Evolutionary conservation across 2,888 invertebrate species (phyloP).

Genomic region (Habroteleia sp.): DNA sequence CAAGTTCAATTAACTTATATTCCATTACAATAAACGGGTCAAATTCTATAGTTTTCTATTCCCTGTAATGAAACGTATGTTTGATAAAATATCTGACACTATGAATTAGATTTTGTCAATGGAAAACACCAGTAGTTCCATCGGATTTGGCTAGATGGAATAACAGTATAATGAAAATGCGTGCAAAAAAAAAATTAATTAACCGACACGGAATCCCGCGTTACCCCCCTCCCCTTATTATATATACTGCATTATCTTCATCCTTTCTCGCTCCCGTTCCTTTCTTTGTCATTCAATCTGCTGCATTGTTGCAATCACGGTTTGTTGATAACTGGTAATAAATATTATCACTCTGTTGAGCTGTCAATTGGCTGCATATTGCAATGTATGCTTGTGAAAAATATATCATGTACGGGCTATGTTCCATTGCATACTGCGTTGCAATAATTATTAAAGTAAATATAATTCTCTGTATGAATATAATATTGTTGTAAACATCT

Average conservation of each 20-base stretch:
- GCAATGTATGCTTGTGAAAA: constrained; percentile 78
- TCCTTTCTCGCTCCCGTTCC: constrained; percentile 26
- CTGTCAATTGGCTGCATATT: constrained; percentile 79
- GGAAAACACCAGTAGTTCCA: constrained; percentile 44
- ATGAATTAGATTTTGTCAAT: too few species aligned
- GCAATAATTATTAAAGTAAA: constrained; percentile 80
- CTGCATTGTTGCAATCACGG: constrained; percentile 80
- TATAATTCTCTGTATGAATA: constrained; percentile 82
- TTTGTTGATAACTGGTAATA: constrained; percentile 79
- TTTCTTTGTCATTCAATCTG: constrained; percentile 74
- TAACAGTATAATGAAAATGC: constrained; percentile 42
- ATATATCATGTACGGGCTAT: constrained; percentile 78
- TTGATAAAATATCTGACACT: too few species aligned
- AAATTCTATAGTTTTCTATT: too few species aligned
- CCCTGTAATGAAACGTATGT: too few species aligned
- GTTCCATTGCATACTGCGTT: constrained; percentile 78
- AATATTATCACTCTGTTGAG: constrained; percentile 79
- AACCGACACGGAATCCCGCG: constrained; percentile 41
- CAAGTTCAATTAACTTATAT: too few species aligned
- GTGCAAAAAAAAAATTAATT: constrained; percentile 14
- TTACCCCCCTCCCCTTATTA: constrained; percentile 50
- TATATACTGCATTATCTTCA: constrained; percentile 58
- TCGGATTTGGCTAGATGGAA: constrained; percentile 34
- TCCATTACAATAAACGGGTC: too few species aligned
- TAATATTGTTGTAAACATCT: constrained; percentile 82